Conservation (phyloP, 2,113 vertebrate genomes). For the Vulpes vulpes region DNA sequence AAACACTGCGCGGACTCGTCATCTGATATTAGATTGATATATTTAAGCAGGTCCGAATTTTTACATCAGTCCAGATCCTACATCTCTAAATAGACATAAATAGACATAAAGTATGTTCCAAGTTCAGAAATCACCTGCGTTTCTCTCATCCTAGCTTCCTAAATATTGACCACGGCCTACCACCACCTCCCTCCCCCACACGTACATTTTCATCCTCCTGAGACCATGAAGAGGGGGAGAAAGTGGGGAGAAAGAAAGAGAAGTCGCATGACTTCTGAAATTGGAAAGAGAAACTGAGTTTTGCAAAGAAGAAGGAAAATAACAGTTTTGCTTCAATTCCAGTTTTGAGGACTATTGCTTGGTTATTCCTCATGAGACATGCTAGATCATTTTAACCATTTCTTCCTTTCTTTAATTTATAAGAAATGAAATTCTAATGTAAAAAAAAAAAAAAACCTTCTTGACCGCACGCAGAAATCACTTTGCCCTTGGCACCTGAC, state of each 20-base stretch:
- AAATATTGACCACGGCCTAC: slow-evolving; percentile 1
- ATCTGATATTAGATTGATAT: background rate
- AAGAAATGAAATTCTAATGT: slow-evolving; percentile 29
- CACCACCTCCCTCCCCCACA: background rate
- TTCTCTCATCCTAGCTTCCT: slow-evolving; percentile 5
- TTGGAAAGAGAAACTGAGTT: slow-evolving; percentile 62
- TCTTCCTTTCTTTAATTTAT: slow-evolving; percentile 17
- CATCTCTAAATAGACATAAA: slow-evolving; percentile 22
- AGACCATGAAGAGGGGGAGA: background rate
- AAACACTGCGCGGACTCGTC: background rate
- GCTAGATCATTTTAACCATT: background rate
- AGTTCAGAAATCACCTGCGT: slow-evolving; percentile 36
- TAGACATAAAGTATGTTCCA: slow-evolving; percentile 17
- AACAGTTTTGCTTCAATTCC: slow-evolving; percentile 61
- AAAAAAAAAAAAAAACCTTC: slow-evolving; percentile 2
- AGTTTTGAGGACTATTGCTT: slow-evolving; percentile 63
- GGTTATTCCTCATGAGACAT: slow-evolving; percentile 46
- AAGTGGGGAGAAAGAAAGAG: slow-evolving; percentile 12
- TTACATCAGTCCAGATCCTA: background rate
- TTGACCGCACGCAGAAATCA: background rate
- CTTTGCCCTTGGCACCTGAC: slow-evolving; percentile 4
- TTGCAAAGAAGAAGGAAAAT: slow-evolving; percentile 59
- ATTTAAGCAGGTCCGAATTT: slow-evolving; percentile 28
- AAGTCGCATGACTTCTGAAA: slow-evolving; percentile 59
- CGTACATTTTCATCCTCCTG: background rate